These are phyloP conservation scores for Hyla sarda DNA, from an alignment of 2,113 vertebrate genomes.

Conservation along the genomic window DNA sequence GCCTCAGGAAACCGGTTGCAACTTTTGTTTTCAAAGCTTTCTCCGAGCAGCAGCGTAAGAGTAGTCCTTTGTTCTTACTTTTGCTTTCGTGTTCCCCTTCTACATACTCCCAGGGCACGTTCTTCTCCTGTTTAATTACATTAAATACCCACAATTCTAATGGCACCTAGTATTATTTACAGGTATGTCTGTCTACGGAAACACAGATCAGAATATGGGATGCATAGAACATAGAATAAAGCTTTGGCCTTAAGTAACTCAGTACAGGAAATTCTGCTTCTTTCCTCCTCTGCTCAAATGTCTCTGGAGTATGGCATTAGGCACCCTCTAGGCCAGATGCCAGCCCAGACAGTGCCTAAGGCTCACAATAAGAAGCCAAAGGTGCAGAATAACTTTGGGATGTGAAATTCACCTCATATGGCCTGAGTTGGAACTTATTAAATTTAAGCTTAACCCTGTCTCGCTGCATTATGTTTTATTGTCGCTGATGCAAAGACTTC, in stretches of 20 bases:
- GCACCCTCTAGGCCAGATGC: constrained; percentile 57
- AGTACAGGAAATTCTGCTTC: background rate
- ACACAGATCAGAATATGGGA: background rate
- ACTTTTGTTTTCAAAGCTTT: constrained; percentile 33
- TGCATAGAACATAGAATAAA: constrained; percentile 32
- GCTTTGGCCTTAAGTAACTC: background rate
- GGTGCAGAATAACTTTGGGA: constrained; percentile 57
- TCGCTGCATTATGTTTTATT: constrained; percentile 32
- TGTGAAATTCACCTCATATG: constrained; percentile 45
- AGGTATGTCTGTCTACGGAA: background rate
- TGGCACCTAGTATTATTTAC: background rate
- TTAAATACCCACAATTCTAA: background rate
- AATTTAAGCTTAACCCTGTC: constrained; percentile 24
- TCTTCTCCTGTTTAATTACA: background rate
- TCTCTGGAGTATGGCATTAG: constrained; percentile 52
- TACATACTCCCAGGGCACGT: background rate
- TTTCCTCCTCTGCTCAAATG: constrained; percentile 8
- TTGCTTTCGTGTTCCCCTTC: background rate
- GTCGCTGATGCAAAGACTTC: background rate
- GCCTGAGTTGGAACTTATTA: constrained; percentile 41
- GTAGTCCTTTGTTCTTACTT: constrained; percentile 22
- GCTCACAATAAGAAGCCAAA: constrained; percentile 55
- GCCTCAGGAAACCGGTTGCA: constrained; percentile 40
- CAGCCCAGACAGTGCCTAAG: constrained; percentile 56
- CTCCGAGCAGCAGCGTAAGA: background rate